Percentiles rank a stretch among this genome's conserved stretches.
phyloP scores from a whole-genome alignment of 2,888 invertebrate genomes.

The Neelides folsomi region DNA sequence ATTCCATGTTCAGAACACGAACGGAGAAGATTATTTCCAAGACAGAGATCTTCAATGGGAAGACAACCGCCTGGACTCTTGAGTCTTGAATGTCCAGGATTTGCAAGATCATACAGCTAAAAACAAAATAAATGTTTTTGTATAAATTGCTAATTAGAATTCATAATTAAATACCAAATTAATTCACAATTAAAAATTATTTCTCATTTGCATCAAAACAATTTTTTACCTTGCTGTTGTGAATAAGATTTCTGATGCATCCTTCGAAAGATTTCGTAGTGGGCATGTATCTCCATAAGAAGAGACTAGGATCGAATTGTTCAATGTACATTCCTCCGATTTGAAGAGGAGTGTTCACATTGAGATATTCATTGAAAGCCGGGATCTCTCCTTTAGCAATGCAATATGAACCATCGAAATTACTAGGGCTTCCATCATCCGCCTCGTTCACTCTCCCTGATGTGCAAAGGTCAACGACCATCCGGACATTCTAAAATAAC shows the following conservation, averaged over 20 bases:
- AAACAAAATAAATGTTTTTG: constrained; percentile 24
- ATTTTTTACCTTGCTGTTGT: constrained; percentile 61
- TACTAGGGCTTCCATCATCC: constrained; percentile 77
- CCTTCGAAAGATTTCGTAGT: constrained; percentile 72
- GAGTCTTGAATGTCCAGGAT: constrained; percentile 66
- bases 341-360: constrained; percentile 88
- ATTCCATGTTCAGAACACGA: constrained; percentile 88
- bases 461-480: constrained; percentile 86
- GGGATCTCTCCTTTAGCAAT: constrained; percentile 80
- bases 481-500: constrained; percentile 54
- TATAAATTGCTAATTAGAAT: too few relatives aligned
- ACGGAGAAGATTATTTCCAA: constrained; percentile 63
- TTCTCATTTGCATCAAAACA: too few relatives aligned
- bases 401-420: constrained; percentile 78
- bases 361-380: constrained; percentile 88
- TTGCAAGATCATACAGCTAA: constrained; percentile 80
- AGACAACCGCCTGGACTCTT: constrained; percentile 82
- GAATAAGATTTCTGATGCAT: constrained; percentile 86
- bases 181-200: too few relatives aligned
- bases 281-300: constrained; percentile 82
- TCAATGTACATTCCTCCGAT: constrained; percentile 84
- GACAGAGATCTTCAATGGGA: constrained; percentile 83
- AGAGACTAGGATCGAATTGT: constrained; percentile 74
- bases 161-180: too few relatives aligned
- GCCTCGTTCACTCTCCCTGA: constrained; percentile 75